Evolutionary conservation across 2,113 vertebrate genomes (phyloP), one percentile per base, ranked within the genome.

Genomic region (Piprites chloris): DNA sequence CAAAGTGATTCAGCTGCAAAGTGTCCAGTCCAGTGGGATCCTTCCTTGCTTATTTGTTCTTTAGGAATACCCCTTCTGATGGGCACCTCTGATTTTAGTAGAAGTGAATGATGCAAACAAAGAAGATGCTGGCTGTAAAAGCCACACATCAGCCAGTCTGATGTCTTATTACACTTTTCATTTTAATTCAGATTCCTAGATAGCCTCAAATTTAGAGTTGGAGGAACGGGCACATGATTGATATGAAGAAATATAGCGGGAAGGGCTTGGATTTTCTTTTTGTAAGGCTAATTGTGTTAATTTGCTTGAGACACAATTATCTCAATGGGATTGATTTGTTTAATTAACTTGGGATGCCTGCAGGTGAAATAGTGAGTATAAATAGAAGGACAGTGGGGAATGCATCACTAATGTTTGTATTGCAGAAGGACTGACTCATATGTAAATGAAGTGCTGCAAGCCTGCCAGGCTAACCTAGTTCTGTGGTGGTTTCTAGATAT

Each of bases 291-390:
- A 96, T 96, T 96, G 95, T 96, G 90, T 77, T 97, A 96, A 97
- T 97, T 96, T 97, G 95, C 85, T 96, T 93, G 85, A 97, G 96
- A 95, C 87, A 93, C 87, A 95, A 90, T 96, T 97, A 96, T 95
- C 90, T 97, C 93, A 90, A 94, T 96, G 95, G 95, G 92, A 96
- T 96, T 95, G 96, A 96, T 97, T 95, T 94, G 90, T 95, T 97
- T 96, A 96, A 97, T 96, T 97, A 97, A 96, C 95, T 96, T 0
- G 56, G 90, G 90, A 95, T 97, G 92, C 95, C 95, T 95, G 87
- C 92, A 94, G 95, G 95, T 97, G 95, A 97, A 96, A 97, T 88
- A 94, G 95, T 81, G 93, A 92, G 41, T 96, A 96, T 95, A 97
- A 96, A 95, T 97, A 97, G 93, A 93, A 95, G 93, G 95, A 96